Conservation (phyloP, 2,888 invertebrate species). For the Barypeithes pellucidus region DNA sequence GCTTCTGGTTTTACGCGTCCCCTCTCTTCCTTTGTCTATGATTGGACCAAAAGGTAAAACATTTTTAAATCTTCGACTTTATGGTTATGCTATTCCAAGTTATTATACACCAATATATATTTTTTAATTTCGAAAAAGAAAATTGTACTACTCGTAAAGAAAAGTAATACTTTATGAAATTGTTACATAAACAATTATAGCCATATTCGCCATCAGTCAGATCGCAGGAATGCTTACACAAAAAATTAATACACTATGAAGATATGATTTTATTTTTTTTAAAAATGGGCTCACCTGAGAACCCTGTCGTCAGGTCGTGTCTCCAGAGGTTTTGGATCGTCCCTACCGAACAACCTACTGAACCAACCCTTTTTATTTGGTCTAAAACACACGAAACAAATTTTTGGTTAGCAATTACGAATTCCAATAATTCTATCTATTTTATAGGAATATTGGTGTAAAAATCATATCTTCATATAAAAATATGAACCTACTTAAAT, state of each 20-base stretch:
- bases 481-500: background rate
- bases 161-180: no score
- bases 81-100: no score
- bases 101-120: no score
- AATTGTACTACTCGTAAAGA: no score
- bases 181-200: no score
- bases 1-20: no score
- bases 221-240: no score
- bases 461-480: slow-evolving; percentile 9
- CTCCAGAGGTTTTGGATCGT: slow-evolving; percentile 58
- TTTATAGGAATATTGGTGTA: no score
- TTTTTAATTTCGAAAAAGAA: no score
- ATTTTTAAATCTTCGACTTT: no score
- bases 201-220: background rate
- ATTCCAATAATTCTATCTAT: background rate
- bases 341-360: slow-evolving; percentile 75
- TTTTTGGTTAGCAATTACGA: slow-evolving; percentile 19
- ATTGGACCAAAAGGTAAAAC: no score
- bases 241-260: slow-evolving; percentile 38
- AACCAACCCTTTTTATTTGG: slow-evolving; percentile 72
- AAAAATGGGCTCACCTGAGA: slow-evolving; percentile 45
- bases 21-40: no score
- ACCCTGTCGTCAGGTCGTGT: slow-evolving; percentile 47
- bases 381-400: slow-evolving; percentile 49
- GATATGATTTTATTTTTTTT: slow-evolving; percentile 50